A percentile compares a stretch with the other conserved stretches of the same genome.
phyloP scores from a whole-genome alignment of 2,888 invertebrate genomes.

The Coremacera marginata region DNA sequence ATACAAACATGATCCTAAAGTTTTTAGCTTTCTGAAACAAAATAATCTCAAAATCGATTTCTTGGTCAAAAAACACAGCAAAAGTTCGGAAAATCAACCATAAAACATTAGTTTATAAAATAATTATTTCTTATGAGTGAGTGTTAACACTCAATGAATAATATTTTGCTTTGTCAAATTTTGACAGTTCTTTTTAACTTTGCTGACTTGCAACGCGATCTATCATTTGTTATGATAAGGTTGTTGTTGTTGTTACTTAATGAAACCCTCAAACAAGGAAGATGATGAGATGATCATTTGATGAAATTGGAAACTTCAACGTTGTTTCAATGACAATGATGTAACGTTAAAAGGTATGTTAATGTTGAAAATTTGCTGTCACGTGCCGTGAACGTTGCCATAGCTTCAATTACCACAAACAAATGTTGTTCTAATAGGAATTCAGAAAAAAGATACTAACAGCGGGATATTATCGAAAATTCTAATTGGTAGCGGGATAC shows the following conservation, averaged over 20 bases:
- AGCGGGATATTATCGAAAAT: not conserved
- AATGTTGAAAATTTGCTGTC: not conserved
- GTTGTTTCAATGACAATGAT: not conserved
- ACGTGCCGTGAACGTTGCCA: conserved; percentile 12
- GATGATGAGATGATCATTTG: conserved; percentile 11
- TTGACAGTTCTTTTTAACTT: not conserved
- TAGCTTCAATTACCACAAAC: no score
- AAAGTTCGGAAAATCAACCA: no score
- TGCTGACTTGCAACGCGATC: conserved; percentile 27
- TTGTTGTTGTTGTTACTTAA: not conserved
- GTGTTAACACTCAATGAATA: no score
- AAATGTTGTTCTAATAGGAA: no score
- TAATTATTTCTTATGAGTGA: no score
- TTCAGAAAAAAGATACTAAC: no score
- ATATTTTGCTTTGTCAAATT: not conserved
- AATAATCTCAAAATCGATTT: no score
- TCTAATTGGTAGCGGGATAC: not conserved
- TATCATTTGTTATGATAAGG: conserved; percentile 4
- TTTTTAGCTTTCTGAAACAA: no score
- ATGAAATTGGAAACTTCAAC: conserved; percentile 28
- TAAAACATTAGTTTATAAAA: no score
- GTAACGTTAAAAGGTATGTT: not conserved
- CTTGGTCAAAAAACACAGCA: no score
- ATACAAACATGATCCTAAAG: no score
- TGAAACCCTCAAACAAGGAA: conserved; percentile 3